Percentiles rank a stretch among this genome's conserved stretches.
Conservation (phyloP, 2,888 invertebrate species). For the Dione juno region DNA sequence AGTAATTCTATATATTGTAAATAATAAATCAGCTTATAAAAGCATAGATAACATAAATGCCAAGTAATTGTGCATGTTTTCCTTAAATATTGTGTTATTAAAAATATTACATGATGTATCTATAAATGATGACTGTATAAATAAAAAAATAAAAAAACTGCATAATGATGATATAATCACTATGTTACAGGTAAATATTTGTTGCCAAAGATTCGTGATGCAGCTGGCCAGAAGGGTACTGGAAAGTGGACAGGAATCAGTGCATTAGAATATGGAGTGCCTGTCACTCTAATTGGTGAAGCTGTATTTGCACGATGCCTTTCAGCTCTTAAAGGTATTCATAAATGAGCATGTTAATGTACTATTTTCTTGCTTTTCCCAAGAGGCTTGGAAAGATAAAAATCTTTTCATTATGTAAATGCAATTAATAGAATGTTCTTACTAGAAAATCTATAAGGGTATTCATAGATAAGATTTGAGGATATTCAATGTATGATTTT, state of each 20-base stretch:
- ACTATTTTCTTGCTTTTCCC: too few species aligned
- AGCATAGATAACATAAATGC: conserved; percentile 6
- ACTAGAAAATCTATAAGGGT: neutral
- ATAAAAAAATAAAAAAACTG: neutral
- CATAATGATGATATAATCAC: neutral
- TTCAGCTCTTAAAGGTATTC: conserved; percentile 90
- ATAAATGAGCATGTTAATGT: too few species aligned
- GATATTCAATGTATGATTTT: neutral
- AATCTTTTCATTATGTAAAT: neutral
- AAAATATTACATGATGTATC: neutral
- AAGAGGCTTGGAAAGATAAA: too few species aligned
- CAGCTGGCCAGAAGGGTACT: conserved; percentile 99
- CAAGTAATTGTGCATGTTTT: conserved; percentile 9
- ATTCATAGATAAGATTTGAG: neutral
- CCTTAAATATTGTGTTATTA: neutral
- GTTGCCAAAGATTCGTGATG: conserved; percentile 96
- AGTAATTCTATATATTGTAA: neutral
- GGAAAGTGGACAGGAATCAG: conserved; percentile 99
- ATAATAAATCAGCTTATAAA: neutral
- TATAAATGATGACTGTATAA: neutral
- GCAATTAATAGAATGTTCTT: neutral
- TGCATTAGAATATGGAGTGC: conserved; percentile 97
- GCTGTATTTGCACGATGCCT: conserved; percentile 98
- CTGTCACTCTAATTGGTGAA: conserved; percentile 99
- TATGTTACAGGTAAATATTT: conserved; percentile 85